Conservation (phyloP, 2,888 invertebrate genomes). For the Dynastes hyllus region DNA sequence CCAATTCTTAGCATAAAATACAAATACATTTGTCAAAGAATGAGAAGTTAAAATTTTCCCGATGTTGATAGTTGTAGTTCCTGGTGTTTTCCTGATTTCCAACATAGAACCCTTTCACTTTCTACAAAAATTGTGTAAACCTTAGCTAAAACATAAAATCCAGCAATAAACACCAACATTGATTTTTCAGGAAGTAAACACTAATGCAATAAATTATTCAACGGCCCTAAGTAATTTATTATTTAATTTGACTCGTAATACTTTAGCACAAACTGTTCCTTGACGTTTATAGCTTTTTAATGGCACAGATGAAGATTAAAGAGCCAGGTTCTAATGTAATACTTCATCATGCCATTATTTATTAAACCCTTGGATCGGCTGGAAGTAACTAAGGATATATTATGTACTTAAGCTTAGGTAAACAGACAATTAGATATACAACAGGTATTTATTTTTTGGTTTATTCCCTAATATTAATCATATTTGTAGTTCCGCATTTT, state of each 20-base stretch:
- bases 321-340: background rate
- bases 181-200: background rate
- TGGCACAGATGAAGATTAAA: constrained; percentile 5
- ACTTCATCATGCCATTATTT: constrained; percentile 15
- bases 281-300: constrained; percentile 19
- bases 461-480: too few species aligned
- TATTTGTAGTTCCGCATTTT: too few species aligned
- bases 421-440: too few species aligned
- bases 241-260: constrained; percentile 3
- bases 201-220: constrained; percentile 15
- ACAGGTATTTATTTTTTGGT: too few species aligned
- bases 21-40: too few species aligned
- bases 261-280: constrained; percentile 2
- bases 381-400: background rate
- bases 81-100: too few species aligned
- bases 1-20: too few species aligned
- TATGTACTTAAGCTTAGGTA: background rate
- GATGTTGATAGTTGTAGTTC: too few species aligned
- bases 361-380: background rate
- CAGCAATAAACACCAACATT: background rate
- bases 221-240: constrained; percentile 11
- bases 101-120: too few species aligned
- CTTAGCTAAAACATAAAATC: background rate
- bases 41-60: too few species aligned
- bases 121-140: too few species aligned